A percentile compares a stretch with the other conserved stretches of the same genome.
phyloP scores from a whole-genome alignment of 2,888 invertebrate species.

The Calliscelio sp. region DNA sequence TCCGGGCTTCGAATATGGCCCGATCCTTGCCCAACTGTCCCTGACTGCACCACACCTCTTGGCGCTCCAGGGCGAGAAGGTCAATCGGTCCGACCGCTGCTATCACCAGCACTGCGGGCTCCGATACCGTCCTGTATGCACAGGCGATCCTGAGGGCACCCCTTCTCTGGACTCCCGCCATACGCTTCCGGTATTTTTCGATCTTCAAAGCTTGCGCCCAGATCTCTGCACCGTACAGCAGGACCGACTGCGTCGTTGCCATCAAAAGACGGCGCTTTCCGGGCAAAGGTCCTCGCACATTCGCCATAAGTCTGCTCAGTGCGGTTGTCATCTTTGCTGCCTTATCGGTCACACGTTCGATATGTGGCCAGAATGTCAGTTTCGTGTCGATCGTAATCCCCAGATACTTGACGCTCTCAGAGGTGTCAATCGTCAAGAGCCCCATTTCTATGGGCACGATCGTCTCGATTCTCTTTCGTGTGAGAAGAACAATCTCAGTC shows the following conservation, averaged over 20 bases:
- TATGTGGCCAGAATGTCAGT: conserved; percentile 70
- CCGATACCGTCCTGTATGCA: conserved; percentile 76
- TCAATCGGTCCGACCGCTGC: too few relatives aligned
- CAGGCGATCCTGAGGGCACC: conserved; percentile 70
- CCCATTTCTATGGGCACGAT: conserved; percentile 39
- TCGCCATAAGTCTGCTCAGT: conserved; percentile 54
- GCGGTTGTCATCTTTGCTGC: conserved; percentile 65
- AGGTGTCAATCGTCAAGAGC: too few relatives aligned
- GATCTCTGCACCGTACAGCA: conserved; percentile 72
- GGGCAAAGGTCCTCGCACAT: conserved; percentile 40
- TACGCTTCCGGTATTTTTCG: conserved; percentile 63
- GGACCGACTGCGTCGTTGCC: conserved; percentile 64
- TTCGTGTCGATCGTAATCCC: conserved; percentile 72
- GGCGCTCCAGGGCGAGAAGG: conserved; percentile 56
- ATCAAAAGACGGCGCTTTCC: conserved; percentile 66
- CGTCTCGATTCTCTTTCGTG: background rate
- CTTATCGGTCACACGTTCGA: conserved; percentile 53
- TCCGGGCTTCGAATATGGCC: background rate
- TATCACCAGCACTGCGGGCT: conserved; percentile 70
- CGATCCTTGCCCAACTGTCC: background rate
- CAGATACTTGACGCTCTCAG: too few relatives aligned
- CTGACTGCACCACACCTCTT: background rate
- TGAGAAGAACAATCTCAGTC: too few relatives aligned
- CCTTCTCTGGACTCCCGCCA: conserved; percentile 50
- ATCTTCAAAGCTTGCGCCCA: conserved; percentile 63